These are phyloP conservation scores for Rhagoletis zephyria DNA, from an alignment of 1,140 invertebrate species.

Conservation along the genomic window DNA sequence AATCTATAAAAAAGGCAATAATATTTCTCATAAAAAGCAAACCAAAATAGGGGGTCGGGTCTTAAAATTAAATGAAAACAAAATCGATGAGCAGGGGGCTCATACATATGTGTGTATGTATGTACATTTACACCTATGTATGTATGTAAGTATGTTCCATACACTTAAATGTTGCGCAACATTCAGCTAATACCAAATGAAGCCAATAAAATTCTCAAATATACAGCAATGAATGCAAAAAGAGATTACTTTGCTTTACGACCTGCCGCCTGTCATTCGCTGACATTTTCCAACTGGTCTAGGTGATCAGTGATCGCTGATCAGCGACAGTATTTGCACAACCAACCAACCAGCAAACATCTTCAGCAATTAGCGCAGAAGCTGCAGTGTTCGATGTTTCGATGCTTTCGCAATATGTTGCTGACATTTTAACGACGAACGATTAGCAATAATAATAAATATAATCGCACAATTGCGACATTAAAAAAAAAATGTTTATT, in stretches of 20 bases:
- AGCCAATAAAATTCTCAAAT: background rate
- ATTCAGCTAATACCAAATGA: background rate
- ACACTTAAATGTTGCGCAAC: background rate
- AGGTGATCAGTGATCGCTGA: background rate
- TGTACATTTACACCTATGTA: too few species aligned
- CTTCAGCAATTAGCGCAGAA: background rate
- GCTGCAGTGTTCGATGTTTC: background rate
- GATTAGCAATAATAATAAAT: constrained; percentile 36
- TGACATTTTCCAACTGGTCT: background rate
- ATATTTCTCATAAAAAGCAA: too few species aligned
- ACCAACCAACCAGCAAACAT: background rate
- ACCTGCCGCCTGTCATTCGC: background rate
- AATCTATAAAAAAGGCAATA: too few species aligned
- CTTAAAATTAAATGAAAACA: too few species aligned
- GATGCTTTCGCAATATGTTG: background rate
- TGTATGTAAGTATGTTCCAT: background rate
- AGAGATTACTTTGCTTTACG: background rate
- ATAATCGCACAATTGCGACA: background rate
- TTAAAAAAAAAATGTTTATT: constrained; percentile 44
- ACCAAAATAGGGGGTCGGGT: too few species aligned
- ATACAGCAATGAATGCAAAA: background rate
- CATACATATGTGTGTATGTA: too few species aligned
- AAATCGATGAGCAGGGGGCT: too few species aligned
- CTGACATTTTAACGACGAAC: background rate
- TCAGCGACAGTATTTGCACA: background rate